Evolutionary conservation across 2,113 vertebrate species (phyloP).

Genomic region (Coracopsis vasa): DNA sequence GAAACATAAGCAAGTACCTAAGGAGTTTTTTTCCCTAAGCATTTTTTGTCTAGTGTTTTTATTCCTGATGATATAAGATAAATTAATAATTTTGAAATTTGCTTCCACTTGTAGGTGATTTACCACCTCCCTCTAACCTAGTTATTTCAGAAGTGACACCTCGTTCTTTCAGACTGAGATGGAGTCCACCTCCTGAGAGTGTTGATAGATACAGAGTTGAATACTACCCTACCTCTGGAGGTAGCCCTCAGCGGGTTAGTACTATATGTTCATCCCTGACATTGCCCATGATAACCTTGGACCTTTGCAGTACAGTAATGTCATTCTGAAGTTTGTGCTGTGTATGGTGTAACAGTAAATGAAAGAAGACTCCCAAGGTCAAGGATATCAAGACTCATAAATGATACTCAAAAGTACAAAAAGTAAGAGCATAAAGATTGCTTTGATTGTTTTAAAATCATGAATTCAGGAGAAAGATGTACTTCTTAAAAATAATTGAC

Average conservation of each 20-base stretch:
- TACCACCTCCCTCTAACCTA: constrained; percentile 83
- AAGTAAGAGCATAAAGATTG: background rate
- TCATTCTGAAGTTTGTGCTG: background rate
- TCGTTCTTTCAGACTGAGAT: constrained; percentile 87
- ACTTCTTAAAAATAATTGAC: background rate
- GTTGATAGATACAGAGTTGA: constrained; percentile 89
- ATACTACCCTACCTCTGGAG: constrained; percentile 81
- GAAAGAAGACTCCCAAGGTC: background rate
- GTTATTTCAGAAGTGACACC: constrained; percentile 89
- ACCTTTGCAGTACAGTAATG: background rate
- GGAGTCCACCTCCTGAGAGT: constrained; percentile 82
- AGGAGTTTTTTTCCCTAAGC: fast-evolving
- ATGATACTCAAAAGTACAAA: background rate
- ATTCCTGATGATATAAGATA: background rate
- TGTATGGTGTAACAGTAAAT: background rate
- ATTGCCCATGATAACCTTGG: background rate
- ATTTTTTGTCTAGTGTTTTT: background rate
- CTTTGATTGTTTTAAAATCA: background rate
- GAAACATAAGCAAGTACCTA: background rate
- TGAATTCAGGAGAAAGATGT: background rate
- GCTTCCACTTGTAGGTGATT: constrained; percentile 62
- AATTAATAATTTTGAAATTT: background rate
- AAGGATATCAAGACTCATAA: background rate
- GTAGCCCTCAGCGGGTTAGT: constrained; percentile 83
- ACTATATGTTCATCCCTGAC: background rate